Base-by-base conservation (phyloP, 2,113 vertebrate species). In the Gambusia holbrooki region DNA sequence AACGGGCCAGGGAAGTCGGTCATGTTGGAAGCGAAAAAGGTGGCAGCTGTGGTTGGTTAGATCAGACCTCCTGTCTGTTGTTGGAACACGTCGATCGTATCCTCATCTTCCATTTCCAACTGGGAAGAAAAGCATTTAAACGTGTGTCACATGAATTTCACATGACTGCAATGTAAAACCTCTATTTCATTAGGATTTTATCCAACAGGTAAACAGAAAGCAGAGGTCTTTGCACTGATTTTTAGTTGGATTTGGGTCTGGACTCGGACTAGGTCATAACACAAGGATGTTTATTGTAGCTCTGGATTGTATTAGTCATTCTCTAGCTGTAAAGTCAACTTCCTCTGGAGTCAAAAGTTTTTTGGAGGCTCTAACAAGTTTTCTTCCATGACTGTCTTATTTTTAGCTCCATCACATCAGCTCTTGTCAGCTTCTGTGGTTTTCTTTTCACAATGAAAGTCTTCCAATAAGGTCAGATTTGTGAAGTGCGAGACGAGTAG, bases 91-190 rank as follows among this genome's bases (percentile, higher is more conserved):
- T 99, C 98, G 93, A 99, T 99, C 92, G 97, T 99, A 94, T 99
- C 98, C 96, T 99, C 98, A 85, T 99, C 98, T 95, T 99, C 98
- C 98, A 99, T 99, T 96, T 99, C 98, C 97, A 99, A 97, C 98
- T 99, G 93, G 5, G 4, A 58, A 77, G n/a, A 80, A 79, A 88
- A 83, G 77, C 35, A 5, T 48, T 48, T 19, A 48, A 48, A 48
- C 4, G 40, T 15, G 40, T 14, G 40, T 42, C 14, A 42, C 45
- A 48, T 48, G 17, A 48, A 48, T 48, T 48, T 48, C 14, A 48
- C 17, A 11, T 37, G 11, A 37, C 35, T 11, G 35, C 10, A 11
- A 11, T 2, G 35, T 37, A 11, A 37, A 3, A 37, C 35, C 35
- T 37, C 35, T 37, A 37, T 37, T 37, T 37, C 11, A 2, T 37